A percentile compares a stretch with the other conserved stretches of the same genome.
phyloP scores from a whole-genome alignment of 2,797 vertebrate genomes.

The Diceros bicornis region DNA sequence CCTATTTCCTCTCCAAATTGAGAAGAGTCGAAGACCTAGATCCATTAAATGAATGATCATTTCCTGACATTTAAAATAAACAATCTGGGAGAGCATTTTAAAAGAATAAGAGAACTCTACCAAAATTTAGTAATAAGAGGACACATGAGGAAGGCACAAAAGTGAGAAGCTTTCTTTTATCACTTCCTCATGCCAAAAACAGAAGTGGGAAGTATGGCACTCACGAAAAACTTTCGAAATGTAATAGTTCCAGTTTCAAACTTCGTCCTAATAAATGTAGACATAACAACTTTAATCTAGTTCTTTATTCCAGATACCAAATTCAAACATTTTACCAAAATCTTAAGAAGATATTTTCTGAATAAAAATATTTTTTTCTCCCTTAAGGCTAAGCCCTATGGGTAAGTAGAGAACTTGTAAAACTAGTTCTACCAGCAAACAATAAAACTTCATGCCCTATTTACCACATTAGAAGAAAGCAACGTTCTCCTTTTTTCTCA shows the following conservation, averaged over 20 bases:
- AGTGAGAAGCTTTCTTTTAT: conserved; percentile 39
- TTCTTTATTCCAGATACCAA: conserved; percentile 24
- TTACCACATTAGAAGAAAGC: conserved; percentile 73
- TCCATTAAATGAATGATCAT: neutral
- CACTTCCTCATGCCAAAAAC: conserved; percentile 71
- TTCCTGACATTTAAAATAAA: conserved; percentile 39
- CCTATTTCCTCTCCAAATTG: neutral
- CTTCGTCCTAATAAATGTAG: neutral
- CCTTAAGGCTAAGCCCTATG: conserved; percentile 50
- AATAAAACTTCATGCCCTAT: conserved; percentile 76
- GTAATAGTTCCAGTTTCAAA: conserved; percentile 66
- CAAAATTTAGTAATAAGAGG: conserved; percentile 29
- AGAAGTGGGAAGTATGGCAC: conserved; percentile 60
- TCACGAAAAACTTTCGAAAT: conserved; percentile 46
- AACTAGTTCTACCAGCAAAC: conserved; percentile 76
- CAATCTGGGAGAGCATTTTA: neutral
- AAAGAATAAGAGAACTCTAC: neutral
- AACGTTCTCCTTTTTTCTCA: conserved; percentile 55
- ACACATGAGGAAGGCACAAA: neutral
- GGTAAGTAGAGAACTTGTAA: conserved; percentile 59
- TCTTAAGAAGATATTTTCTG: neutral
- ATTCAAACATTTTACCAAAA: neutral
- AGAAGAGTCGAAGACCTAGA: neutral
- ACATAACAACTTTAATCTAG: conserved; percentile 1
- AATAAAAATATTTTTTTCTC: conserved; percentile 47